phyloP scores from a whole-genome alignment of 2,888 invertebrate species.

The Drosophila subquinaria region DNA sequence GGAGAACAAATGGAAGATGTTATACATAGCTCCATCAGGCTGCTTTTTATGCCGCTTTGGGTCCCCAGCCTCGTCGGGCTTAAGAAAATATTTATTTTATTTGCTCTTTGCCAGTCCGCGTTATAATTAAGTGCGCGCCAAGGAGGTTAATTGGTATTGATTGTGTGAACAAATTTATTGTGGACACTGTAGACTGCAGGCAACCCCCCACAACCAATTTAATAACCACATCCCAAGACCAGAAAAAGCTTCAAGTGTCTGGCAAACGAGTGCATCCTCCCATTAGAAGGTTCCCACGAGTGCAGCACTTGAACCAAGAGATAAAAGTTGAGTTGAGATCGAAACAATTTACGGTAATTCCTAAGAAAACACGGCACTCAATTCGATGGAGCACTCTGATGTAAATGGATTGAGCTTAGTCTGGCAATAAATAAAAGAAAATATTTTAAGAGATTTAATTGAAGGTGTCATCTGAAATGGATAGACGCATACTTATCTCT shows the following conservation, averaged over 20 bases:
- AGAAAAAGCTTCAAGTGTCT: conserved; percentile 36
- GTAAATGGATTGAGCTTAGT: not conserved
- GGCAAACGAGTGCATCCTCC: conserved; percentile 51
- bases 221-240: conserved; percentile 17
- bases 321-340: conserved; percentile 10
- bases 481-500: not conserved
- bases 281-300: conserved; percentile 54
- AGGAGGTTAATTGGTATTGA: conserved; percentile 75
- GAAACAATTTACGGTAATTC: conserved; percentile 27
- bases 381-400: conserved; percentile 25
- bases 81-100: conserved; percentile 64
- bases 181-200: conserved; percentile 27
- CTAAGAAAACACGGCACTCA: conserved; percentile 33
- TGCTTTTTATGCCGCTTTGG: conserved; percentile 30
- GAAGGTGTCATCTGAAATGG: conserved; percentile 30
- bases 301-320: conserved; percentile 28
- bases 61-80: conserved; percentile 34
- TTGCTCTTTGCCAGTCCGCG: conserved; percentile 47
- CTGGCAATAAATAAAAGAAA: not conserved
- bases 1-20: conserved; percentile 5
- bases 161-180: conserved; percentile 70
- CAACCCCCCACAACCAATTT: conserved; percentile 6
- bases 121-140: conserved; percentile 62
- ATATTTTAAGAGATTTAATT: conserved; percentile 17
- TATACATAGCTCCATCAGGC: conserved; percentile 15